These are phyloP conservation scores for Megaptera novaeangliae DNA, from an alignment of 2,113 vertebrate genomes.

Conservation along the genomic window DNA sequence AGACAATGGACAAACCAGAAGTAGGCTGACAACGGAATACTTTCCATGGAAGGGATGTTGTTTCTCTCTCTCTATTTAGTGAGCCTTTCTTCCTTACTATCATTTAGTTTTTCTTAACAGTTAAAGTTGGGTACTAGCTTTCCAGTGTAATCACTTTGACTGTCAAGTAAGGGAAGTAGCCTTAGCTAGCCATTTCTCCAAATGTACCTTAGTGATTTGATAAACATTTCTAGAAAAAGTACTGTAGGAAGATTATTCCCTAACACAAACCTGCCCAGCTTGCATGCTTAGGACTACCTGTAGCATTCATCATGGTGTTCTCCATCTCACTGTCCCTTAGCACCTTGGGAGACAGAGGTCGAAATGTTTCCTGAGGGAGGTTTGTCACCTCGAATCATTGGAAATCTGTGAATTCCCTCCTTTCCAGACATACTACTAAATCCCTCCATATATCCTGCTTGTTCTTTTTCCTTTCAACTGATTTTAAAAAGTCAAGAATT, in stretches of 20 bases:
- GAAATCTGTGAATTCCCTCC: not conserved
- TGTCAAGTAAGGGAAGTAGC: not conserved
- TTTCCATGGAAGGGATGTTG: not conserved
- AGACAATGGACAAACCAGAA: not conserved
- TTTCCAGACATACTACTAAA: not conserved
- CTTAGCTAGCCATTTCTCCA: not conserved
- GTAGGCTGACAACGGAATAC: not conserved
- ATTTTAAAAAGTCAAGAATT: not conserved
- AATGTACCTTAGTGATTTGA: not conserved
- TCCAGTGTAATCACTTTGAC: not conserved
- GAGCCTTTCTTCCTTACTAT: not conserved
- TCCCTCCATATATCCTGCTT: not conserved
- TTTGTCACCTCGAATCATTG: not conserved
- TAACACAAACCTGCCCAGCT: not conserved
- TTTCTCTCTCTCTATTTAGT: not conserved
- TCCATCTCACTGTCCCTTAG: fast-evolving
- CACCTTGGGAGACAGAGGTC: not conserved
- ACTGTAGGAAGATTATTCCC: not conserved
- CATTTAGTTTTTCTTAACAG: not conserved
- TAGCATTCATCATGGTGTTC: not conserved
- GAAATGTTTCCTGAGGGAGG: not conserved
- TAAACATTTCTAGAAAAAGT: not conserved
- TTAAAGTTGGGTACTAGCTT: not conserved
- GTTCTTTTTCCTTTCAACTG: not conserved
- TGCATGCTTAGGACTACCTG: not conserved